Conservation (phyloP, 1,140 invertebrate species). For the Protaetia brevitarsis region DNA sequence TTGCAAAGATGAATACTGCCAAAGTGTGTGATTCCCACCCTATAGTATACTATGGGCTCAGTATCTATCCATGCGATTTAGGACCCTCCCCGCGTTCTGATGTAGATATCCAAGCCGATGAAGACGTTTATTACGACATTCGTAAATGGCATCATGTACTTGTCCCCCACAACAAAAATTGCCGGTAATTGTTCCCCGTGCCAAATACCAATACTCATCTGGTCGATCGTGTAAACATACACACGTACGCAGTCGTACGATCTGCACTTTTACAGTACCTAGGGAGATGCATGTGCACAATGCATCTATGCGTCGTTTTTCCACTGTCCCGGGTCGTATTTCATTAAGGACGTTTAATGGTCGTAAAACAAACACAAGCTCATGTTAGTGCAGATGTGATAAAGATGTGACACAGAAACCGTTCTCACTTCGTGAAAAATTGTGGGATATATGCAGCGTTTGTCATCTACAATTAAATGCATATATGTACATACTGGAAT, state of each 20-base stretch:
- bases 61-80: slow-evolving; percentile 25
- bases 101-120: neutral
- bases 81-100: slow-evolving; percentile 3
- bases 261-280: slow-evolving; percentile 26
- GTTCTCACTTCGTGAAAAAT: neutral
- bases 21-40: slow-evolving; percentile 10
- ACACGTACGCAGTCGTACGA: slow-evolving; percentile 27
- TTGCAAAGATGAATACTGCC: neutral
- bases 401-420: too few species aligned
- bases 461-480: neutral
- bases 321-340: neutral
- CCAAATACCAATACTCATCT: slow-evolving; percentile 27
- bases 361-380: too few species aligned
- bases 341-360: neutral
- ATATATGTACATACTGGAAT: neutral
- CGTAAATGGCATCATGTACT: slow-evolving; percentile 34
- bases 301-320: neutral
- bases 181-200: slow-evolving; percentile 27
- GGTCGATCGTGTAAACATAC: slow-evolving; percentile 28
- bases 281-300: neutral
- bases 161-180: slow-evolving; percentile 28
- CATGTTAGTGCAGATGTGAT: too few species aligned
- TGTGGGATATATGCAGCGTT: too few species aligned
- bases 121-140: slow-evolving; percentile 34
- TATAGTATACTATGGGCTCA: slow-evolving; percentile 30